phyloP scores from a whole-genome alignment of 2,888 invertebrate genomes.

The Drosophila paucipuncta region DNA sequence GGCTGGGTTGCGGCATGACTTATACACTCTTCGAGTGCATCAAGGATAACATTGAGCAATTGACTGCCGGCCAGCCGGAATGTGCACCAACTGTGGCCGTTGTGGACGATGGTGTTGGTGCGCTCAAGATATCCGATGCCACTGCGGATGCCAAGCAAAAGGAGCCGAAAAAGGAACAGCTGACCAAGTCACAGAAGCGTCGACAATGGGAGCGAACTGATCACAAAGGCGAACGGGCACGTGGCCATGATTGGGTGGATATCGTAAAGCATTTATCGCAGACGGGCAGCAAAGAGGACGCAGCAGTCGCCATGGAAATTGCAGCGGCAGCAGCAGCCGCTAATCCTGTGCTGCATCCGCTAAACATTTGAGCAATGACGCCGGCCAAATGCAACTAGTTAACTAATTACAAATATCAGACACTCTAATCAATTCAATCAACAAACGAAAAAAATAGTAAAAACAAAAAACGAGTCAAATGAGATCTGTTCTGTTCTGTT shows the following conservation, averaged over 20 bases:
- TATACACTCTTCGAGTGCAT: constrained; percentile 96
- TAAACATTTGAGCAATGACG: constrained; percentile 30
- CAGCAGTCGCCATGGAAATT: constrained; percentile 42
- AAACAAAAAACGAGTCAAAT: constrained; percentile 16
- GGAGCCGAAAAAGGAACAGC: constrained; percentile 91
- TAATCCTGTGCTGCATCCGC: constrained; percentile 36
- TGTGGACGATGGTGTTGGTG: constrained; percentile 75
- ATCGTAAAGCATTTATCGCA: constrained; percentile 98
- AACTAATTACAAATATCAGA: constrained; percentile 26
- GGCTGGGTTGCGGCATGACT: constrained; percentile 96
- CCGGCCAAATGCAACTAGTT: constrained; percentile 30
- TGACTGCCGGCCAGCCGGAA: constrained; percentile 91
- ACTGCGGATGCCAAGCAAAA: constrained; percentile 86
- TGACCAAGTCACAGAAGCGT: constrained; percentile 96
- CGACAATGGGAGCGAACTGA: constrained; percentile 94
- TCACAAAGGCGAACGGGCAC: constrained; percentile 92
- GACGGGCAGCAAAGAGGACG: constrained; percentile 86
- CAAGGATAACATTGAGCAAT: constrained; percentile 91
- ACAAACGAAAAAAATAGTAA: background rate
- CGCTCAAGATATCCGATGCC: constrained; percentile 82
- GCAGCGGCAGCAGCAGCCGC: constrained; percentile 42
- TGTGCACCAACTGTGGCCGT: constrained; percentile 62
- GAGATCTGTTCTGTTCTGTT: constrained; percentile 41
- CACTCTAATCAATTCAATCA: constrained; percentile 38
- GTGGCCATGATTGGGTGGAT: constrained; percentile 98